These are phyloP conservation scores for Onychorhynchus coronatus DNA, from an alignment of 2,113 vertebrate species.

Conservation along the genomic window DNA sequence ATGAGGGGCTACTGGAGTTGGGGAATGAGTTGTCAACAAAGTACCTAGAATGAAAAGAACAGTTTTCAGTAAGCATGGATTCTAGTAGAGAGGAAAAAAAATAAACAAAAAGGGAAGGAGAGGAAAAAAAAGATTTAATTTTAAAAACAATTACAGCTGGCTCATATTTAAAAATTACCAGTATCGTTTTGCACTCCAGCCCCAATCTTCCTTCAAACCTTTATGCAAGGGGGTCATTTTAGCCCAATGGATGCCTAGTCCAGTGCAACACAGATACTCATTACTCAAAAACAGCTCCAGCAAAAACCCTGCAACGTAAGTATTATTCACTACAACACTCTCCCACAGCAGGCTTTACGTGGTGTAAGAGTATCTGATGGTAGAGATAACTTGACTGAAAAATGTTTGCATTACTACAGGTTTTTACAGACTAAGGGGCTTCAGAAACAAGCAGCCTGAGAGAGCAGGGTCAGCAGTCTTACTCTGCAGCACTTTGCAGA, in stretches of 20 bases:
- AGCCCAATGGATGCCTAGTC: not conserved
- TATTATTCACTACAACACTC: not conserved
- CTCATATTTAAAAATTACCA: not conserved
- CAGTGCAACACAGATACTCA: not conserved
- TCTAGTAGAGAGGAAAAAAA: not conserved
- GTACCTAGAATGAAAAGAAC: constrained; percentile 74
- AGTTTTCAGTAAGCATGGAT: not conserved
- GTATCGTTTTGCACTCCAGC: not conserved
- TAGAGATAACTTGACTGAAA: not conserved
- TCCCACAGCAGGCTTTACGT: not conserved
- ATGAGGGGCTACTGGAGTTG: constrained; percentile 89
- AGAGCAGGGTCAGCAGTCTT: not conserved
- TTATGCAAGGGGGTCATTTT: not conserved
- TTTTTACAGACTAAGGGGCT: not conserved
- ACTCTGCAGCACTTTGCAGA: not conserved
- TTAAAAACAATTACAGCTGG: not conserved
- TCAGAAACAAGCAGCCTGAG: not conserved
- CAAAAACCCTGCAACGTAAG: not conserved
- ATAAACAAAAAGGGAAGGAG: accelerated
- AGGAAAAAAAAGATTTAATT: not conserved
- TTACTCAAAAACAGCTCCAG: not conserved
- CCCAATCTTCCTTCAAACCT: not conserved
- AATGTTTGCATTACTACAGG: not conserved
- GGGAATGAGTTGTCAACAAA: constrained; percentile 94
- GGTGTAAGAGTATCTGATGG: not conserved